Evolutionary conservation across 2,888 invertebrate species (phyloP).

Genomic region (Chrysodeixis includens): DNA sequence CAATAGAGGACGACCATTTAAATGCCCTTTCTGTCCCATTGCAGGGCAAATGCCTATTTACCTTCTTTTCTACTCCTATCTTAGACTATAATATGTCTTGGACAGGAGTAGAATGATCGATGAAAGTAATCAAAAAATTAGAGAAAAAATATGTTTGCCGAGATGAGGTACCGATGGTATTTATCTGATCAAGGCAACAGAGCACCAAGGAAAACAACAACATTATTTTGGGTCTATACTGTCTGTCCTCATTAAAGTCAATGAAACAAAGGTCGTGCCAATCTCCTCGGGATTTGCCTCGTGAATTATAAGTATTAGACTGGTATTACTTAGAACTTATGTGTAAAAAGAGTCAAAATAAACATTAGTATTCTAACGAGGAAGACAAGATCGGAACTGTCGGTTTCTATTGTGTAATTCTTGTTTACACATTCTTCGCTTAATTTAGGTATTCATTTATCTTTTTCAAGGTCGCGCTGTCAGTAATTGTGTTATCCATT

Average conservation of each 20-base stretch:
- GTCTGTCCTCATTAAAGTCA: constrained; percentile 35
- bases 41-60: too few species aligned
- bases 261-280: constrained; percentile 18
- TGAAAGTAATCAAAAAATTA: background rate
- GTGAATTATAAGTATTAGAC: constrained; percentile 24
- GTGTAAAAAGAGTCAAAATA: constrained; percentile 7
- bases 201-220: constrained; percentile 13
- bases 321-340: constrained; percentile 11
- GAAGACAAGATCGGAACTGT: background rate
- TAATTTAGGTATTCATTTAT: constrained; percentile 13
- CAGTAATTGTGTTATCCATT: constrained; percentile 6
- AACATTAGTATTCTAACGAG: constrained; percentile 6
- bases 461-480: constrained; percentile 4
- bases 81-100: too few species aligned
- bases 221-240: constrained; percentile 15
- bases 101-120: too few species aligned
- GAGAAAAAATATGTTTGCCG: too few species aligned
- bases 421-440: constrained; percentile 10
- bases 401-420: constrained; percentile 5
- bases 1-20: background rate
- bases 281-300: constrained; percentile 16
- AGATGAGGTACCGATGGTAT: too few species aligned
- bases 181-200: background rate
- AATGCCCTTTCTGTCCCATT: too few species aligned
- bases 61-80: too few species aligned